Evolutionary conservation across 2,113 vertebrate genomes (phyloP).

Genomic region (Gavia stellata): DNA sequence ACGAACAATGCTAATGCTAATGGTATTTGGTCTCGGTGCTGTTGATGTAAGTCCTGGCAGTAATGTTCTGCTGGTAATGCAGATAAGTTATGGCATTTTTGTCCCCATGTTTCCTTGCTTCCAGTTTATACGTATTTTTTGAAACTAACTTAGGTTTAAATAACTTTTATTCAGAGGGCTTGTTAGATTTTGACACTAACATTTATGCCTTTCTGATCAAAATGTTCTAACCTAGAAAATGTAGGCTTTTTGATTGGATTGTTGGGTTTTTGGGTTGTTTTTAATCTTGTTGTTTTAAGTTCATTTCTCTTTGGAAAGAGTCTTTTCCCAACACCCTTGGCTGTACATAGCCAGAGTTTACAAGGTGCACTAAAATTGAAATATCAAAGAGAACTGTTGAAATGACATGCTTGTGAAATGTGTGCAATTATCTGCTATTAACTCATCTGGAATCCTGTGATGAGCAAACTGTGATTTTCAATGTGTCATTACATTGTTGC

Average conservation of each 20-base stretch:
- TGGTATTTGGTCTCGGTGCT: not conserved
- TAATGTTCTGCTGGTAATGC: not conserved
- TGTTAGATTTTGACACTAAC: not conserved
- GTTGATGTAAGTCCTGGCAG: not conserved
- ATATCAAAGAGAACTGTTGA: slow-evolving; percentile 43
- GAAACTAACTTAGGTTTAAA: not conserved
- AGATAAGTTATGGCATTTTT: not conserved
- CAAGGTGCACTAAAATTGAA: slow-evolving; percentile 43
- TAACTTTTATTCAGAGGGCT: not conserved
- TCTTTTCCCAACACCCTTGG: not conserved
- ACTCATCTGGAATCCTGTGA: slow-evolving; percentile 59
- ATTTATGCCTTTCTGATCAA: not conserved
- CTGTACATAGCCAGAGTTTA: slow-evolving; percentile 7
- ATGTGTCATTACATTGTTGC: slow-evolving; percentile 62
- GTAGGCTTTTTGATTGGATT: not conserved
- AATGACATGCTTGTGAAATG: slow-evolving; percentile 47
- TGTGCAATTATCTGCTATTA: slow-evolving; percentile 62
- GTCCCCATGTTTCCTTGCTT: not conserved
- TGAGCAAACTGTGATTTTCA: slow-evolving; percentile 67
- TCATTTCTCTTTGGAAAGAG: not conserved
- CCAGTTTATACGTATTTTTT: not conserved
- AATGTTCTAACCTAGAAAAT: not conserved
- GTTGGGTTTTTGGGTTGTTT: not conserved
- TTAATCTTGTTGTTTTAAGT: not conserved
- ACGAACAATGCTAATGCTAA: not conserved